phyloP scores from a whole-genome alignment of 2,797 vertebrate species.

The Cygnus olor region DNA sequence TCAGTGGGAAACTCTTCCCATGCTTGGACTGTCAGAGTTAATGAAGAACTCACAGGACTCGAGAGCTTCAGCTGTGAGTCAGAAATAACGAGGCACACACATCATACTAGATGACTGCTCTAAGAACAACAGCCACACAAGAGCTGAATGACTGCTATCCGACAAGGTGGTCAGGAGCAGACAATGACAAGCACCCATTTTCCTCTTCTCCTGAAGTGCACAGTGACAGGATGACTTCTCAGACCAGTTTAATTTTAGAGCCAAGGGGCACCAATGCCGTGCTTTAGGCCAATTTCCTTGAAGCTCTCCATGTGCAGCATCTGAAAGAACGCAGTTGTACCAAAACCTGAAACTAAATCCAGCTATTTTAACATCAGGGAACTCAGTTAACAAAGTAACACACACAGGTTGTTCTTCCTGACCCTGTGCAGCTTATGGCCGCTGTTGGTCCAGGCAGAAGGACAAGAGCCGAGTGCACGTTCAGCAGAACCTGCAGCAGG shows the following conservation, averaged over 20 bases:
- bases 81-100: background rate
- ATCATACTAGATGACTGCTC: background rate
- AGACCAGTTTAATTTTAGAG: background rate
- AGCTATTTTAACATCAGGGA: background rate
- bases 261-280: background rate
- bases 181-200: background rate
- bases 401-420: background rate
- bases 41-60: background rate
- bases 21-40: background rate
- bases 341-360: background rate
- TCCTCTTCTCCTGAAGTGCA: background rate
- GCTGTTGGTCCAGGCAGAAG: background rate
- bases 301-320: background rate
- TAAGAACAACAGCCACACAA: background rate
- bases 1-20: background rate
- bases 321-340: background rate
- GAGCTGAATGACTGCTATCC: background rate
- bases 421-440: background rate
- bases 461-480: accelerated
- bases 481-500: background rate
- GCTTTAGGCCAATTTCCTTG: background rate
- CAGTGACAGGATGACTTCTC: background rate
- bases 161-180: background rate
- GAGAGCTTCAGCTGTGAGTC: background rate
- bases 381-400: background rate